Evolutionary conservation across 2,113 vertebrate species (phyloP), one percentile per base, ranked within the genome.

Genomic region (Zosterops lateralis): DNA sequence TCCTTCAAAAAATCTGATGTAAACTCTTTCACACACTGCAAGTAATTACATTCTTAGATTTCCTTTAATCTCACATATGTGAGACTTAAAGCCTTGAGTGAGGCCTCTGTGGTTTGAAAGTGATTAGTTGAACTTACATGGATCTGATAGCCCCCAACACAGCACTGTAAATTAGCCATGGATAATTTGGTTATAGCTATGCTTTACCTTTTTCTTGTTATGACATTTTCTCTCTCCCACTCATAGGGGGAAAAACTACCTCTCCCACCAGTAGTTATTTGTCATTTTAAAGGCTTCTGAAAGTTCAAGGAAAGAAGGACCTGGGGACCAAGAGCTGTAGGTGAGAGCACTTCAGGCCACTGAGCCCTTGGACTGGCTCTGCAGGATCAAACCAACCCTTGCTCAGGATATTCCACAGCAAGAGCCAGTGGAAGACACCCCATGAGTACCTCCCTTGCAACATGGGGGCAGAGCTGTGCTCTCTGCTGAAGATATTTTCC

Each of bases 391-490:
- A 57, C 21, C 36, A 42, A 29, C 26, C 6, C n/a, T 19, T 58
- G 48, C 26, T 62, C 18, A 53, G n/a, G 38, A 34, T 44, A 31
- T 38, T 36, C 36, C 36, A 21, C 20, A 0, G 2, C 24, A 57
- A 44, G 9, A 57, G 26, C 31, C 7, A 6, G 4, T 3, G 2
- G n/a, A 32, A 80, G 20, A 26, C n/a, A 48, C 20, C 7, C 34
- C 0, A 0, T 48, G 22, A 68, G 26, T 31, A 36, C 5, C 3
- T 7, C 14, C 28, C 18, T 3, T 45, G 0, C 14, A n/a, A 13
- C 17, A 6, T 0, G 12, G 21, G 25, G 62, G 29, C 9, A 29
- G 12, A 45, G 12, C 34, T 51, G 45, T 42, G 24, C 7, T 57
- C 73, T 80, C 62, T 66, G n/a, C 51, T 80, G 42, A 72, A 61